Conservation (phyloP, 2,797 vertebrate species). For the Champsocephalus gunnari region DNA sequence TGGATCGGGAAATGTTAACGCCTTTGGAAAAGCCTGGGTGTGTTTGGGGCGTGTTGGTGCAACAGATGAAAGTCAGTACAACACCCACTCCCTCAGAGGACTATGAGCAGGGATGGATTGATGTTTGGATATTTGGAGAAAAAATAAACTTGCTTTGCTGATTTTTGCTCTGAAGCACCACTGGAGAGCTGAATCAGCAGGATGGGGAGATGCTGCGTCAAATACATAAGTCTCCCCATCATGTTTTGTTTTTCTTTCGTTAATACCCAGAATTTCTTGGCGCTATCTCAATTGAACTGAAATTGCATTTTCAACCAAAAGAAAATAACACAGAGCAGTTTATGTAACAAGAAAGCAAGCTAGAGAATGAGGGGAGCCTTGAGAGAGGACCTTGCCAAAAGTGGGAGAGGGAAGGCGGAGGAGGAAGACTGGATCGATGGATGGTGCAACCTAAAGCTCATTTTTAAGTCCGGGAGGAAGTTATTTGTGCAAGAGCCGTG, state of each 20-base stretch:
- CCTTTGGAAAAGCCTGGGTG: conserved; percentile 24
- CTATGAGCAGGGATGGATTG: conserved; percentile 36
- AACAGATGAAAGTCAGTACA: conserved; percentile 43
- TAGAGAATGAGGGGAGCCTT: conserved; percentile 27
- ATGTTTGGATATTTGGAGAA: conserved; percentile 50
- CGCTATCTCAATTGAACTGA: conserved; percentile 45
- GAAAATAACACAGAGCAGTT: conserved; percentile 44
- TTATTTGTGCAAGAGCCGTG: conserved; percentile 57
- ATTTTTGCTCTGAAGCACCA: conserved; percentile 67
- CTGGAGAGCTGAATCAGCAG: conserved; percentile 79
- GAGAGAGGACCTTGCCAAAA: conserved; percentile 40
- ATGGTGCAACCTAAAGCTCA: conserved; percentile 57
- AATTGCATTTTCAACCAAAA: conserved; percentile 52
- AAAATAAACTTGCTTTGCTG: conserved; percentile 46
- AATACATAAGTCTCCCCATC: conserved; percentile 66
- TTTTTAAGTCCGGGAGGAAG: conserved; percentile 62
- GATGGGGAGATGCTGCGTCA: conserved; percentile 38
- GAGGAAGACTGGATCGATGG: conserved; percentile 53
- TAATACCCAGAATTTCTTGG: conserved; percentile 36
- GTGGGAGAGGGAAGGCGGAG: conserved; percentile 20
- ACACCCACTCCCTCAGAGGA: conserved; percentile 27
- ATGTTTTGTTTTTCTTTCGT: conserved; percentile 48
- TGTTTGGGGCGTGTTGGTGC: conserved; percentile 25
- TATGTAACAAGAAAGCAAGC: conserved; percentile 41
- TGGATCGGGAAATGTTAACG: conserved; percentile 39